These are phyloP conservation scores for Philantomba maxwellii DNA, from an alignment of 2,113 vertebrate species.

Conservation along the genomic window DNA sequence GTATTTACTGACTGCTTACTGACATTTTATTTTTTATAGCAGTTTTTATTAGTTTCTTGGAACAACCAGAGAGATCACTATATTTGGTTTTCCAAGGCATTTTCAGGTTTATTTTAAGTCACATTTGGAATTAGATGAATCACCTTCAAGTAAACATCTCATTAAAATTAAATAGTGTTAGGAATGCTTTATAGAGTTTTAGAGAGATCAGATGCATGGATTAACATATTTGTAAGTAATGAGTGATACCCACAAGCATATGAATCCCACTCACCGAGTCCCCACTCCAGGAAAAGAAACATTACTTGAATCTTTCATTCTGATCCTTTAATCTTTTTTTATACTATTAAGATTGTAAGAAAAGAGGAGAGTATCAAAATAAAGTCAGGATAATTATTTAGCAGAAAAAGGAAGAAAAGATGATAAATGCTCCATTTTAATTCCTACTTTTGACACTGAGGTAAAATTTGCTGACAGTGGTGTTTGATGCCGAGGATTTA, in stretches of 20 bases:
- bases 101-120: not conserved
- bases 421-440: not conserved
- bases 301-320: not conserved
- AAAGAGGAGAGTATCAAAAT: not conserved
- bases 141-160: not conserved
- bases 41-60: not conserved
- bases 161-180: not conserved
- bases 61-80: fast-evolving
- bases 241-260: not conserved
- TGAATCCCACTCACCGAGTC: not conserved
- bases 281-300: not conserved
- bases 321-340: not conserved
- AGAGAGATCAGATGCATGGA: not conserved
- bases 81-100: not conserved
- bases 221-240: not conserved
- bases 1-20: not conserved
- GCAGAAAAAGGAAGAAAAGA: not conserved
- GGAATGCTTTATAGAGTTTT: not conserved
- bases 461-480: not conserved
- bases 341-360: not conserved
- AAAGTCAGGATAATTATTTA: not conserved
- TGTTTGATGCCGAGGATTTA: not conserved
- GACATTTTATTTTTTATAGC: not conserved
- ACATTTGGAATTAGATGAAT: not conserved
- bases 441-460: not conserved